Evolutionary conservation across 2,797 vertebrate genomes (phyloP).

Genomic region (Darevskia nairensis): DNA sequence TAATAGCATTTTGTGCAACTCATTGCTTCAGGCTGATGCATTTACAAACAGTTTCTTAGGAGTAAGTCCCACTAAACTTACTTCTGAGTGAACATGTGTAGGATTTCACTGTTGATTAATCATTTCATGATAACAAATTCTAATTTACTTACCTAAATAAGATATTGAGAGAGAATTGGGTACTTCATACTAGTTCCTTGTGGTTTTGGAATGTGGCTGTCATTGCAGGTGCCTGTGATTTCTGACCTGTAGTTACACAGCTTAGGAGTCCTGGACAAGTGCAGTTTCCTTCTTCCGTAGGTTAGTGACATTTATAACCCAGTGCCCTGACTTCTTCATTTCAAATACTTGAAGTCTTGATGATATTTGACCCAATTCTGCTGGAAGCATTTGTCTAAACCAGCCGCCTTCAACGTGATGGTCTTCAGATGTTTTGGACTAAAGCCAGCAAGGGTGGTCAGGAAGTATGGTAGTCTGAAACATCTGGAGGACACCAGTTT

Average conservation of each 20-base stretch:
- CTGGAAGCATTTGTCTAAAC: neutral
- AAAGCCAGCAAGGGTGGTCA: too few relatives aligned
- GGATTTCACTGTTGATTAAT: neutral
- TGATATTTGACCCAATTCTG: neutral
- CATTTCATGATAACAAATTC: neutral
- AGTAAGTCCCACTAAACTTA: neutral
- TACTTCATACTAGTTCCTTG: neutral
- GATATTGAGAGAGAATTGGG: neutral
- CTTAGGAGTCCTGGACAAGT: neutral
- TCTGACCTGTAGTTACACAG: neutral
- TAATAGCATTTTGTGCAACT: conserved; percentile 15
- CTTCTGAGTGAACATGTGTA: neutral
- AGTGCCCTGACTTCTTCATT: too few relatives aligned
- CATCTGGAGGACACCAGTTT: too few relatives aligned
- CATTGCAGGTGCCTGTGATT: too few relatives aligned
- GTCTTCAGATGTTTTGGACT: too few relatives aligned
- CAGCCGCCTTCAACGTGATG: too few relatives aligned
- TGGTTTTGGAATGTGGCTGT: neutral
- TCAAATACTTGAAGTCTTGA: neutral
- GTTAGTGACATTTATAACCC: too few relatives aligned
- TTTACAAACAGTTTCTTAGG: neutral
- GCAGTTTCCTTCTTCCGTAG: neutral
- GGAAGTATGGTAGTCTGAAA: too few relatives aligned
- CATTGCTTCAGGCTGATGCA: neutral
- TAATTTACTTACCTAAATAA: neutral